phyloP scores from a whole-genome alignment of 92 coral and sea anemone genomes.

The Siderastrea siderea region DNA sequence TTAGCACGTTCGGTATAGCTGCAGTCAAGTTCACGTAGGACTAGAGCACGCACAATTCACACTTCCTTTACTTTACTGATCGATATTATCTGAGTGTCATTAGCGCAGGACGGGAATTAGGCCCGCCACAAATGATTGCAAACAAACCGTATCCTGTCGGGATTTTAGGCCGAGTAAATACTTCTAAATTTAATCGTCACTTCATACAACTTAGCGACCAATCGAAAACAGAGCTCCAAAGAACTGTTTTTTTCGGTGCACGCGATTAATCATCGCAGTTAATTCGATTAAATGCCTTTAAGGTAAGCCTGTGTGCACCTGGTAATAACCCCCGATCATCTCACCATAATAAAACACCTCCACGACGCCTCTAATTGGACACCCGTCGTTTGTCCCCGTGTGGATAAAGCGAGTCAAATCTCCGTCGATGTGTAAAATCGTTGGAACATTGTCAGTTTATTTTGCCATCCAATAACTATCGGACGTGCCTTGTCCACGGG shows the following conservation, averaged over 20 bases:
- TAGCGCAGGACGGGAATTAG: slow-evolving; percentile 30
- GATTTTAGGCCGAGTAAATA: slow-evolving; percentile 27
- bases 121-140: slow-evolving; percentile 28
- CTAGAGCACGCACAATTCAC: not conserved
- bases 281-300: slow-evolving; percentile 69
- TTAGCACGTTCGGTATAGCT: not conserved
- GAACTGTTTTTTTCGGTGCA: slow-evolving; percentile 36
- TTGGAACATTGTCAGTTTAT: not conserved
- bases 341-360: slow-evolving; percentile 13
- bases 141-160: slow-evolving; percentile 52
- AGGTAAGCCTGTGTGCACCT: slow-evolving; percentile 47
- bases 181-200: slow-evolving; percentile 49
- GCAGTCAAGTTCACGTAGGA: not conserved
- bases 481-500: slow-evolving; percentile 3
- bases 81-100: slow-evolving; percentile 43
- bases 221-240: slow-evolving; percentile 6
- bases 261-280: slow-evolving; percentile 47
- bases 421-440: slow-evolving; percentile 10
- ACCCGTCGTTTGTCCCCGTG: slow-evolving; percentile 6
- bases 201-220: slow-evolving; percentile 37
- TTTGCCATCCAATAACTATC: slow-evolving; percentile 18
- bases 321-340: slow-evolving; percentile 40
- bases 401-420: not conserved
- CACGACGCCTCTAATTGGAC: slow-evolving; percentile 33
- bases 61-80: slow-evolving; percentile 12